A percentile compares a stretch with the other conserved stretches of the same genome.
Conservation (phyloP, 2,797 vertebrate genomes). For the Cheirogaleus major region DNA sequence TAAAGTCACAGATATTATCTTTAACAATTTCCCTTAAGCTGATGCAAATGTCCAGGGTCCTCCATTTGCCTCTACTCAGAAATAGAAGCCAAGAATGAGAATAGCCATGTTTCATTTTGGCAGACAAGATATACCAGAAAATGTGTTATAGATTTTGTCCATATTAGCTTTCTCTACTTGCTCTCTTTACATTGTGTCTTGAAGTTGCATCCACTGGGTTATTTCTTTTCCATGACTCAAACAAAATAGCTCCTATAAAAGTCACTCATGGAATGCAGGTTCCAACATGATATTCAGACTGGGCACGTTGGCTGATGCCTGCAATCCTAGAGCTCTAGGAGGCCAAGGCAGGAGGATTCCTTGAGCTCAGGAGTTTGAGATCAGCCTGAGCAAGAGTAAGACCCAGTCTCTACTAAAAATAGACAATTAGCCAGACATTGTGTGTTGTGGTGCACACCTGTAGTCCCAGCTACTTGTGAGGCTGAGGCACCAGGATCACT, state of each 20-base stretch:
- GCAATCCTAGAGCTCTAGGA: too few relatives aligned
- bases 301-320: too few relatives aligned
- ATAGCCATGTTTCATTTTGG: neutral
- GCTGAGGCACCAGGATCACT: too few relatives aligned
- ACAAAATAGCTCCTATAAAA: neutral
- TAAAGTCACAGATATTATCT: neutral
- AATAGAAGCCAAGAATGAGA: neutral
- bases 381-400: too few relatives aligned
- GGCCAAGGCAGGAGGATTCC: too few relatives aligned
- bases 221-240: neutral
- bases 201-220: neutral
- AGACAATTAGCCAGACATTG: too few relatives aligned
- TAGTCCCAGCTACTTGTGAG: too few relatives aligned
- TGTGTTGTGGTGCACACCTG: too few relatives aligned
- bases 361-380: too few relatives aligned
- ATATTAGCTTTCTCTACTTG: neutral
- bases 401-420: too few relatives aligned
- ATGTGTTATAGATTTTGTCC: neutral
- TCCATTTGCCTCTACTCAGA: neutral
- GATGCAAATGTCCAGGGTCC: neutral
- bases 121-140: neutral
- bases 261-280: neutral
- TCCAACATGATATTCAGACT: neutral
- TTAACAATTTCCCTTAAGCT: neutral
- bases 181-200: neutral